A percentile compares a stretch with the other conserved stretches of the same genome.
These are phyloP conservation scores for Copsychus sechellarum DNA, from an alignment of 2,113 vertebrate species.

Conservation along the genomic window DNA sequence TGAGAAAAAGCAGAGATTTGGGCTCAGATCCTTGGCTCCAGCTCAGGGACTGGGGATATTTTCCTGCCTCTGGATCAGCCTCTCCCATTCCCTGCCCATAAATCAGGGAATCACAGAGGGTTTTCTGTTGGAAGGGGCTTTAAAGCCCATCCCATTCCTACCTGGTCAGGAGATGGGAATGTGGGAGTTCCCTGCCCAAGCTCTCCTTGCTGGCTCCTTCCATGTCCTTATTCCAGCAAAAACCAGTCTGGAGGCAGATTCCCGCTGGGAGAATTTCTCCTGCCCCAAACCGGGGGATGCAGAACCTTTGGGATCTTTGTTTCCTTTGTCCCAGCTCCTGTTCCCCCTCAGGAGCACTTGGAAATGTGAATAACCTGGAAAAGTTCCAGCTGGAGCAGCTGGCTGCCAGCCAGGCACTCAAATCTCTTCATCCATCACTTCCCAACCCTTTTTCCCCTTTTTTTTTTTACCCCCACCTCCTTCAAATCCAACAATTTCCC, in stretches of 20 bases:
- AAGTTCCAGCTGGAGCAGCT: not conserved
- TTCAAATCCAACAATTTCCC: not conserved
- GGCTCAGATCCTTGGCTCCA: not conserved
- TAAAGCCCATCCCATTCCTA: not conserved
- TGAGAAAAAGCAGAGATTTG: not conserved
- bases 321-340: not conserved
- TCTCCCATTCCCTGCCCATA: not conserved
- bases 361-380: not conserved
- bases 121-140: not conserved
- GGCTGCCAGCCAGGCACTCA: not conserved
- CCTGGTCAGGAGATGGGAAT: not conserved
- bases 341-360: not conserved
- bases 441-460: not conserved
- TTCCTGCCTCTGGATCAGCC: not conserved
- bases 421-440: not conserved
- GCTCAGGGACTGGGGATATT: not conserved
- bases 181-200: not conserved
- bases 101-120: not conserved
- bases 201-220: not conserved
- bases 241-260: not conserved
- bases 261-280: not conserved
- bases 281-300: not conserved
- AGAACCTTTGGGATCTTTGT: not conserved
- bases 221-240: fast-evolving
- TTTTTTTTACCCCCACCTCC: not conserved